phyloP scores from a whole-genome alignment of 2,113 vertebrate genomes.

The Actenoides hombroni region DNA sequence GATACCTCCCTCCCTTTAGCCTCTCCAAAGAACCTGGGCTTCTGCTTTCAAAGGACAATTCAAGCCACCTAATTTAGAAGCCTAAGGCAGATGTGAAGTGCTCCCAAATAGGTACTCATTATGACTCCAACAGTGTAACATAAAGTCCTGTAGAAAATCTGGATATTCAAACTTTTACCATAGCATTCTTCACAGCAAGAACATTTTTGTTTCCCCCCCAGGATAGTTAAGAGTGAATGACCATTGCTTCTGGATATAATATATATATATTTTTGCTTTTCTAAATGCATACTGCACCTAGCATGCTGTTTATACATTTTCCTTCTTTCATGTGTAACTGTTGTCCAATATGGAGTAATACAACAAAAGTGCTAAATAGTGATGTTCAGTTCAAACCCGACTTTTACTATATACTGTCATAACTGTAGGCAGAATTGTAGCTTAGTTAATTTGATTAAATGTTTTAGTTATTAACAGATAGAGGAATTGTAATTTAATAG shows the following conservation, averaged over 20 bases:
- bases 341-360: conserved; percentile 22
- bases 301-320: conserved; percentile 46
- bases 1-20: not conserved
- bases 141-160: not conserved
- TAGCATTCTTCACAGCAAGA: not conserved
- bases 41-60: not conserved
- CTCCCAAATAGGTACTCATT: not conserved
- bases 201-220: not conserved
- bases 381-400: conserved; percentile 9
- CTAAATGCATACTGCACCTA: conserved; percentile 22
- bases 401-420: conserved; percentile 20
- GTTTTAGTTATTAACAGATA: conserved; percentile 42
- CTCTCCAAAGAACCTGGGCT: not conserved
- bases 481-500: conserved; percentile 30
- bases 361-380: not conserved
- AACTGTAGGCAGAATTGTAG: conserved; percentile 43
- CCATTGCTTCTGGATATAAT: not conserved
- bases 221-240: not conserved
- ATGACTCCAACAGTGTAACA: not conserved
- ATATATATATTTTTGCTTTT: conserved; percentile 41
- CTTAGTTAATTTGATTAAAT: conserved; percentile 52
- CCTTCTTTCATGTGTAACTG: conserved; percentile 28
- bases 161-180: not conserved
- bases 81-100: not conserved
- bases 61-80: not conserved